A percentile compares a stretch with the other conserved stretches of the same genome.
Evolutionary conservation across 2,888 invertebrate species (phyloP).

Genomic region (Andricus quercusramuli): DNA sequence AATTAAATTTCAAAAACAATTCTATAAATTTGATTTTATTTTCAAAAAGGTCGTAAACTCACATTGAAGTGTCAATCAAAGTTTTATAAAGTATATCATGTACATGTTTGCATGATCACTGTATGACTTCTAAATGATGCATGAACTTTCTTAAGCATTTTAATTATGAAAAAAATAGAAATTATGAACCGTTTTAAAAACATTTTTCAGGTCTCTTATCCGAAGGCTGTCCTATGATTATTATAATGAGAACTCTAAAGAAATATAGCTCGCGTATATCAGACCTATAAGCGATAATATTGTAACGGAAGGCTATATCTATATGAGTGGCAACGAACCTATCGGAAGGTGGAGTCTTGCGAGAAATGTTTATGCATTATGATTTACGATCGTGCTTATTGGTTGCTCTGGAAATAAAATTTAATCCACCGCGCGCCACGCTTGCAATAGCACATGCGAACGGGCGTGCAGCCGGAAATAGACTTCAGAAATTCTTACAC

Average conservation of each 20-base stretch:
- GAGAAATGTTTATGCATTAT: conserved; percentile 67
- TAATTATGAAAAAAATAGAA: too few species aligned
- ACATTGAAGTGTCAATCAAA: too few species aligned
- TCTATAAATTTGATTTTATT: too few species aligned
- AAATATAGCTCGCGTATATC: conserved; percentile 9
- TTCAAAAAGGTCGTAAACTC: too few species aligned
- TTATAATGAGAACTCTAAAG: conserved; percentile 16
- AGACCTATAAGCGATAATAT: conserved; percentile 14
- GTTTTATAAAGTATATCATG: too few species aligned
- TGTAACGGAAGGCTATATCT: conserved; percentile 23
- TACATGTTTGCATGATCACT: too few species aligned
- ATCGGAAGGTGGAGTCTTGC: conserved; percentile 65
- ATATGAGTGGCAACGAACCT: not conserved
- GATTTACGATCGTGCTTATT: conserved; percentile 69
- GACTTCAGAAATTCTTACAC: not conserved
- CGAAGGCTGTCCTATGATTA: not conserved
- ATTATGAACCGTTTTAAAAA: too few species aligned
- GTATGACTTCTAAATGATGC: too few species aligned
- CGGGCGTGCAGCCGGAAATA: not conserved
- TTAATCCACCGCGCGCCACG: conserved; percentile 10
- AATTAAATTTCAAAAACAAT: too few species aligned
- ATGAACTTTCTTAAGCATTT: too few species aligned
- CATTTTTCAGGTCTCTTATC: not conserved
- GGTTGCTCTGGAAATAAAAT: conserved; percentile 49
- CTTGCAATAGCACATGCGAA: conserved; percentile 13